Evolutionary conservation across 2,113 vertebrate species (phyloP).

Genomic region (Pristiophorus japonicus): DNA sequence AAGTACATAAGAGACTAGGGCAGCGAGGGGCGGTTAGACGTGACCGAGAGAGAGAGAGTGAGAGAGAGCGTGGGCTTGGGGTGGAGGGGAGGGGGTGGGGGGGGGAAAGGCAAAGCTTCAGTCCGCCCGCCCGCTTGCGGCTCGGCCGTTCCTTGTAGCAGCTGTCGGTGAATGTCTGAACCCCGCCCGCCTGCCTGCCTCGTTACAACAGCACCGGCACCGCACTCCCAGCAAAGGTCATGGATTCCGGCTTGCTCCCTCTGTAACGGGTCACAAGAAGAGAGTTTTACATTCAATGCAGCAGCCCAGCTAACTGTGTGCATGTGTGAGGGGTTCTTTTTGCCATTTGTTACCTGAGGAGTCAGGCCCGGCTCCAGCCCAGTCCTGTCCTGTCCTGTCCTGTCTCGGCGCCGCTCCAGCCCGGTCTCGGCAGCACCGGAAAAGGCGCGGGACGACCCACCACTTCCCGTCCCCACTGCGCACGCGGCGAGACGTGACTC

Average conservation of each 20-base stretch:
- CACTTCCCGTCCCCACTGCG: conserved; percentile 17
- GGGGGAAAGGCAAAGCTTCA: neutral
- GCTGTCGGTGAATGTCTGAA: neutral
- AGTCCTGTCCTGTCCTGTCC: too few species aligned
- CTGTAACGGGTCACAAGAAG: neutral
- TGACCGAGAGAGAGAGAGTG: neutral
- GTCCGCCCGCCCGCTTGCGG: neutral
- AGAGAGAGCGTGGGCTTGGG: neutral
- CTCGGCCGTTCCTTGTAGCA: neutral
- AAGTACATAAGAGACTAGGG: conserved; percentile 57
- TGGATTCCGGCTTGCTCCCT: neutral
- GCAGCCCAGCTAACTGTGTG: neutral
- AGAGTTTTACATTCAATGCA: neutral
- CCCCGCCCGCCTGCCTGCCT: neutral
- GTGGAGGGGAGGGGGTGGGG: neutral
- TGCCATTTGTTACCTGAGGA: neutral
- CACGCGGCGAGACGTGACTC: neutral
- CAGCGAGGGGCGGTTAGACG: neutral
- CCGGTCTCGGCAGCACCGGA: conserved; percentile 14
- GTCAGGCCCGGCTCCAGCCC: neutral
- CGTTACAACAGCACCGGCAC: neutral
- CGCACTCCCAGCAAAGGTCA: neutral
- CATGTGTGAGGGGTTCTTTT: neutral
- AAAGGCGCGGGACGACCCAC: conserved; percentile 20
- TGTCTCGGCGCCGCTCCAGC: neutral